Percentiles rank a stretch among this genome's conserved stretches.
Conservation (phyloP, 2,113 vertebrate genomes). For the Myiozetetes cayanensis region DNA sequence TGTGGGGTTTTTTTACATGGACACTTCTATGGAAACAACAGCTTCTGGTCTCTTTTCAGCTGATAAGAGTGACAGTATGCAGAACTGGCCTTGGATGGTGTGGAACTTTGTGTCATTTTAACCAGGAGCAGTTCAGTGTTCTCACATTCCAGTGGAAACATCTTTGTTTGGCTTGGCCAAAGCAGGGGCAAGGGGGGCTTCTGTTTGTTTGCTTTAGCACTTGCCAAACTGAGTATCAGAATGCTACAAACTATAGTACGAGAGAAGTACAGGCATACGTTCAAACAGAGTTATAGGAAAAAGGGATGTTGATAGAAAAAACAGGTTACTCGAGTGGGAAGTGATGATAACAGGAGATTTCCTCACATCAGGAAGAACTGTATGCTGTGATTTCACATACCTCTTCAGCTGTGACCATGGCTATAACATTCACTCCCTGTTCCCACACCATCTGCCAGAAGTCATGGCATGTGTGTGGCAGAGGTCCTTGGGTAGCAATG, state of each 20-base stretch:
- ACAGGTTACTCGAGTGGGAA: background rate
- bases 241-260: background rate
- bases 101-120: background rate
- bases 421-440: conserved; percentile 93
- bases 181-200: background rate
- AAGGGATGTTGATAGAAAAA: background rate
- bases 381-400: conserved; percentile 59
- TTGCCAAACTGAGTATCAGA: background rate
- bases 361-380: background rate
- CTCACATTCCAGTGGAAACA: conserved; percentile 44
- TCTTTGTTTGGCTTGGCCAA: conserved; percentile 51
- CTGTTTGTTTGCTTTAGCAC: background rate
- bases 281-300: background rate
- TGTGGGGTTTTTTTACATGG: background rate
- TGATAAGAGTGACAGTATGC: conserved; percentile 40
- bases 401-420: conserved; percentile 96
- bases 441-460: conserved; percentile 99
- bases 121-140: background rate
- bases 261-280: background rate
- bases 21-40: conserved; percentile 35
- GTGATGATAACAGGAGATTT: background rate
- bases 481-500: conserved; percentile 91
- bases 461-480: conserved; percentile 91
- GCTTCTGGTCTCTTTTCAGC: conserved; percentile 46
- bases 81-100: background rate